Conservation (phyloP, 1,140 invertebrate genomes). For the Procambarus virginalis region DNA sequence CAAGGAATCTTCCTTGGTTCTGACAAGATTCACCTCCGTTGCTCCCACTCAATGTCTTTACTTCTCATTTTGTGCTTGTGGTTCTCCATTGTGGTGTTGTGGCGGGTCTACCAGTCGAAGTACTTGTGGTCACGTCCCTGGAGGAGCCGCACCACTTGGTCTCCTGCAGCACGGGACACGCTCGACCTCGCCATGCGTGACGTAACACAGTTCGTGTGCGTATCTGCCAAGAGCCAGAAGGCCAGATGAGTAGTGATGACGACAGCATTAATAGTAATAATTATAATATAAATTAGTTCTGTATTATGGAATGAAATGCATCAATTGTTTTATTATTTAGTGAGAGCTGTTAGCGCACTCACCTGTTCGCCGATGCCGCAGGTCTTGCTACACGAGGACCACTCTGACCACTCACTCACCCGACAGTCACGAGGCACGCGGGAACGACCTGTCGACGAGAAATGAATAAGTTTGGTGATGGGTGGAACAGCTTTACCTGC, state of each 20-base stretch:
- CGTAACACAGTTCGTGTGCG: constrained; percentile 84
- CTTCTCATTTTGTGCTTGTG: too few species aligned
- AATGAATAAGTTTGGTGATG: background rate
- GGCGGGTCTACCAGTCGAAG: constrained; percentile 61
- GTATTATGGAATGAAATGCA: too few species aligned
- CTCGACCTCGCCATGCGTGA: constrained; percentile 82
- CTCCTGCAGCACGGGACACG: constrained; percentile 84
- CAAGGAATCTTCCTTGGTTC: too few species aligned
- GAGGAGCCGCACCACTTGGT: constrained; percentile 69
- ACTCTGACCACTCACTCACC: constrained; percentile 89
- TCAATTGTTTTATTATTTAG: too few species aligned
- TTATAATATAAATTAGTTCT: too few species aligned
- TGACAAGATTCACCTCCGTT: too few species aligned
- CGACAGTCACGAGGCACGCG: constrained; percentile 82
- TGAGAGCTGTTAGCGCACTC: background rate
- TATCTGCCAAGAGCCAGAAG: constrained; percentile 75
- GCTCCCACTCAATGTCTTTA: too few species aligned
- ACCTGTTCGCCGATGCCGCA: constrained; percentile 87
- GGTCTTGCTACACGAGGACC: constrained; percentile 88
- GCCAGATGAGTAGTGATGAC: too few species aligned
- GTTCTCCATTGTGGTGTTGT: too few species aligned
- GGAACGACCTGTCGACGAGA: constrained; percentile 48
- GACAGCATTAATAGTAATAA: too few species aligned
- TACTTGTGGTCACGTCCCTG: constrained; percentile 64
- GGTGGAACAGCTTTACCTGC: too few species aligned